Conservation (phyloP, 2,797 vertebrate genomes). For the Sebastes matsubarae region DNA sequence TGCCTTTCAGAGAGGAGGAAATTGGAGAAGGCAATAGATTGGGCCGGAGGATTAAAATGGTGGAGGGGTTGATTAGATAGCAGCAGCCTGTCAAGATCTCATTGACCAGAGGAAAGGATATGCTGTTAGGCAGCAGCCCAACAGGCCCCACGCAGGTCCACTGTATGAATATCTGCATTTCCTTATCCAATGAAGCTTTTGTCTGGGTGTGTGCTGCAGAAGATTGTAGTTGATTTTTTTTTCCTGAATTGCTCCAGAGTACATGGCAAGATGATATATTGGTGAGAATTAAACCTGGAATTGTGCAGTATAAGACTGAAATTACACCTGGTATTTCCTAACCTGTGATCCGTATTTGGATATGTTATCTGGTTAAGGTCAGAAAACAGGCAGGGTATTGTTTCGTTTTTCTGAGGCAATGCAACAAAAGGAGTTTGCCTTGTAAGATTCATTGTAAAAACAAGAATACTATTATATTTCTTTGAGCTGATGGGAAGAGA, state of each 20-base stretch:
- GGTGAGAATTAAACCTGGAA: too few species aligned
- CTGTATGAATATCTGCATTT: constrained; percentile 2
- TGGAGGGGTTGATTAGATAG: constrained; percentile 64
- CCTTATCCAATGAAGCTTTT: not conserved
- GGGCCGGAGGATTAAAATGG: constrained; percentile 58
- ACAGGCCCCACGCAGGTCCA: not conserved
- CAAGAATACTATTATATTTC: not conserved
- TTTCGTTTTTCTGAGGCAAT: not conserved
- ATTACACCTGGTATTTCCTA: not conserved
- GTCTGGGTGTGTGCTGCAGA: not conserved
- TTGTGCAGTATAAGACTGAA: too few species aligned
- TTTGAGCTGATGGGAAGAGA: not conserved
- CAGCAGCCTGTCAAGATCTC: constrained; percentile 54
- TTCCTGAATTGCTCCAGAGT: not conserved
- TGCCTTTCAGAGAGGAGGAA: constrained; percentile 65
- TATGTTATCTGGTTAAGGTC: not conserved
- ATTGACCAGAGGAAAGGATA: constrained; percentile 53
- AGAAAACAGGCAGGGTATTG: not conserved
- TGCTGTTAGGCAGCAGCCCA: constrained; percentile 10
- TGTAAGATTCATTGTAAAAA: not conserved
- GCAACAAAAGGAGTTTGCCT: not conserved
- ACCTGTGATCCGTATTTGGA: not conserved
- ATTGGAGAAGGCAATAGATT: constrained; percentile 70
- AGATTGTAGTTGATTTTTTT: not conserved
- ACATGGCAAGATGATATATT: not conserved